Conservation (phyloP, 2,797 vertebrate species). For the Craterocephalus amniculus region DNA sequence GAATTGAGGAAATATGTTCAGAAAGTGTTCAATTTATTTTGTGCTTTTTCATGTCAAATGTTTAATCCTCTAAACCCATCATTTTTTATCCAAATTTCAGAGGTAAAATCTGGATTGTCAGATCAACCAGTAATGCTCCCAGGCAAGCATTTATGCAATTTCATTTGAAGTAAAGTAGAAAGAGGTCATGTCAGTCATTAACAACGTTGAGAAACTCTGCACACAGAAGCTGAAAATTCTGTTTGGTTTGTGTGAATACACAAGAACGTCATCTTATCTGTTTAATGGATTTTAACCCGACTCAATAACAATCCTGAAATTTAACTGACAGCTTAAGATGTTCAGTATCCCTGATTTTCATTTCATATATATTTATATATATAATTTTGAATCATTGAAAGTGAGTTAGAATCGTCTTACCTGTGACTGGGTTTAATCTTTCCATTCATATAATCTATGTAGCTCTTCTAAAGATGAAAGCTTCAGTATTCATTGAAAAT, state of each 20-base stretch:
- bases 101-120: not conserved
- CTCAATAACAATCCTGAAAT: not conserved
- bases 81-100: not conserved
- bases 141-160: not conserved
- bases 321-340: not conserved
- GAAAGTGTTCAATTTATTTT: not conserved
- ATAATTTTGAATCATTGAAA: not conserved
- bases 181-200: slow-evolving; percentile 32
- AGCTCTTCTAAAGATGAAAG: slow-evolving; percentile 13
- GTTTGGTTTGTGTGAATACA: slow-evolving; percentile 7
- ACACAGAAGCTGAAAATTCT: slow-evolving; percentile 2
- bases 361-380: not conserved
- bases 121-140: not conserved
- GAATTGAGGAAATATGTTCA: not conserved
- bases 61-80: not conserved
- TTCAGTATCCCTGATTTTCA: not conserved
- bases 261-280: not conserved
- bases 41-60: not conserved
- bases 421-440: slow-evolving; percentile 25
- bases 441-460: not conserved
- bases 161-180: not conserved
- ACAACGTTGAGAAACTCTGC: slow-evolving; percentile 28
- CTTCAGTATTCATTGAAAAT: slow-evolving; percentile 9
- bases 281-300: not conserved
- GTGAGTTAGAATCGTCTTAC: slow-evolving; percentile 42